These are phyloP conservation scores for Columbina picui DNA, from an alignment of 2,113 vertebrate species.

Conservation along the genomic window DNA sequence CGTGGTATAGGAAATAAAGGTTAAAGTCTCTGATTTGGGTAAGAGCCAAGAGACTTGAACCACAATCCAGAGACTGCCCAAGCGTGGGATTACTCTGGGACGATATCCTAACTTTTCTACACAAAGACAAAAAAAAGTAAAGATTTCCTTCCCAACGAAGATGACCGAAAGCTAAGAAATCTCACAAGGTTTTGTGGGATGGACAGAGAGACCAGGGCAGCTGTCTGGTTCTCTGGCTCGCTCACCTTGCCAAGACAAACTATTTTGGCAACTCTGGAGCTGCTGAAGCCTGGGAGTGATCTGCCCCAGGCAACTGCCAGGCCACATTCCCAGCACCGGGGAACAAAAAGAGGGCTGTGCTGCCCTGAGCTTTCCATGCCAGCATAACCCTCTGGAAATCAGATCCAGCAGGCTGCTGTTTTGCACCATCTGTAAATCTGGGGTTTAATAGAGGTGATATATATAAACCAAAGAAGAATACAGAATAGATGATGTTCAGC, in stretches of 20 bases:
- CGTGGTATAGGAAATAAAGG: background rate
- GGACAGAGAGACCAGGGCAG: background rate
- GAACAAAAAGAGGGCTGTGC: background rate
- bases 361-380: background rate
- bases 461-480: background rate
- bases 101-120: background rate
- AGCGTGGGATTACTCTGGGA: background rate
- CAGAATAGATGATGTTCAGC: background rate
- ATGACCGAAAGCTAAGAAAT: background rate
- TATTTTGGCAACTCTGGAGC: background rate
- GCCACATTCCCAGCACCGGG: background rate
- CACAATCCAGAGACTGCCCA: background rate
- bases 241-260: background rate
- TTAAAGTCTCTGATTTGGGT: background rate
- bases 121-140: background rate
- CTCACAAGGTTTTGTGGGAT: background rate
- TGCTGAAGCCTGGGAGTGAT: background rate
- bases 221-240: background rate
- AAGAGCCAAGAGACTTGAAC: background rate
- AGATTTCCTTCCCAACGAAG: background rate
- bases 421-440: background rate
- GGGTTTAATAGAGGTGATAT: background rate
- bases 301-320: background rate
- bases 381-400: slow-evolving; percentile 12
- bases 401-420: background rate